Evolutionary conservation across 2,797 vertebrate genomes (phyloP).

Genomic region (Carcharodon carcharias): DNA sequence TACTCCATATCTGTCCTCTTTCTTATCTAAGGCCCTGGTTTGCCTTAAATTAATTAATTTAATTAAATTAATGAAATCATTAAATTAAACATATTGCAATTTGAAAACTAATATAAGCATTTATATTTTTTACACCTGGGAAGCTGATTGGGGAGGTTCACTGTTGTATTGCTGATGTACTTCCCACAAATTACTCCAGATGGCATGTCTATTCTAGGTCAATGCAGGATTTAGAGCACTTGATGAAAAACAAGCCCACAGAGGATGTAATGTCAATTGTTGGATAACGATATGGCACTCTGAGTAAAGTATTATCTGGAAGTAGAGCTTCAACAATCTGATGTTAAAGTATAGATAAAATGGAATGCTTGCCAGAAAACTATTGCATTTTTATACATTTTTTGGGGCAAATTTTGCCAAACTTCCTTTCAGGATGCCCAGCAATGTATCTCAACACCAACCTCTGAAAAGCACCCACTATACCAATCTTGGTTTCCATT

Average conservation of each 20-base stretch:
- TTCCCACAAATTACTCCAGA: neutral
- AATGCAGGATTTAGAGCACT: neutral
- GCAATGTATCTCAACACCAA: neutral
- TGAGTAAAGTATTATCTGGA: neutral
- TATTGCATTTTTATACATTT: neutral
- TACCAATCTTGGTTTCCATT: neutral
- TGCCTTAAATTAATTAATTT: too few species aligned
- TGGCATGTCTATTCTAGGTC: neutral
- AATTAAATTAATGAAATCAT: neutral
- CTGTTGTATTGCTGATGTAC: neutral
- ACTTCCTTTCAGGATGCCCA: neutral
- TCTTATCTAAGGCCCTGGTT: too few species aligned
- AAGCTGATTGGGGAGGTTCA: neutral
- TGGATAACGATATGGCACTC: neutral
- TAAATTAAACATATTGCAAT: neutral
- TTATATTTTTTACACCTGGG: neutral
- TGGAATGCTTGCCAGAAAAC: neutral
- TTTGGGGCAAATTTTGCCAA: neutral
- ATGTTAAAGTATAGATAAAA: neutral
- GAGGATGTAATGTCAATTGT: too few species aligned
- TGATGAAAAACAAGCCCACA: neutral
- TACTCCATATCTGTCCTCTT: too few species aligned
- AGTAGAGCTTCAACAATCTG: neutral
- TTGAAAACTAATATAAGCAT: neutral
- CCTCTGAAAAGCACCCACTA: neutral